Percentiles rank a stretch among this genome's conserved stretches.
These are phyloP conservation scores for Ectobius pallidus DNA, from an alignment of 2,888 invertebrate species.

Conservation along the genomic window DNA sequence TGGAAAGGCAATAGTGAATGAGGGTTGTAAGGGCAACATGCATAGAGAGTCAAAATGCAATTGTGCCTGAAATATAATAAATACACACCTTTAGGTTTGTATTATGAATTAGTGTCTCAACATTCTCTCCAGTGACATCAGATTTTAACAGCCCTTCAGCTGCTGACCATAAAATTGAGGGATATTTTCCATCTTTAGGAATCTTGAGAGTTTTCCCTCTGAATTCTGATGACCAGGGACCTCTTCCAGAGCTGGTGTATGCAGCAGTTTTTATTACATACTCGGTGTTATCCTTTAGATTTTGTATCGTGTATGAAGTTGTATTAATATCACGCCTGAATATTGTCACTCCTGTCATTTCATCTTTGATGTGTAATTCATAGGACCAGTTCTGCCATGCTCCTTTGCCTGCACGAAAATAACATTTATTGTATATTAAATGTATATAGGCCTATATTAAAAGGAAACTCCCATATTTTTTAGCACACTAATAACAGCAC, in stretches of 20 bases:
- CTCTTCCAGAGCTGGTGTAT: slow-evolving; percentile 73
- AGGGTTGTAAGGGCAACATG: too few species aligned
- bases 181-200: slow-evolving; percentile 62
- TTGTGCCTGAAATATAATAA: too few species aligned
- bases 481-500: too few species aligned
- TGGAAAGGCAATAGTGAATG: too few species aligned
- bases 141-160: slow-evolving; percentile 77
- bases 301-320: slow-evolving; percentile 68
- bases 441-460: too few species aligned
- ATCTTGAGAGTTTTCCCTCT: slow-evolving; percentile 44
- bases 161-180: slow-evolving; percentile 76
- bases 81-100: slow-evolving; percentile 59
- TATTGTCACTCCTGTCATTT: slow-evolving; percentile 54
- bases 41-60: too few species aligned
- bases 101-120: slow-evolving; percentile 70
- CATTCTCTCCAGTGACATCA: slow-evolving; percentile 80
- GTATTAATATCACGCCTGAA: slow-evolving; percentile 61
- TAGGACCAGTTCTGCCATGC: slow-evolving; percentile 80
- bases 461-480: too few species aligned
- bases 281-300: slow-evolving; percentile 74
- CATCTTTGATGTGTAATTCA: slow-evolving; percentile 71
- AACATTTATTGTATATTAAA: too few species aligned
- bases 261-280: slow-evolving; percentile 83
- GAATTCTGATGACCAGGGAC: slow-evolving; percentile 79
- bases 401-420: slow-evolving; percentile 58